Conservation (phyloP, 2,888 invertebrate genomes). For the Trileptium ribeirensis region DNA sequence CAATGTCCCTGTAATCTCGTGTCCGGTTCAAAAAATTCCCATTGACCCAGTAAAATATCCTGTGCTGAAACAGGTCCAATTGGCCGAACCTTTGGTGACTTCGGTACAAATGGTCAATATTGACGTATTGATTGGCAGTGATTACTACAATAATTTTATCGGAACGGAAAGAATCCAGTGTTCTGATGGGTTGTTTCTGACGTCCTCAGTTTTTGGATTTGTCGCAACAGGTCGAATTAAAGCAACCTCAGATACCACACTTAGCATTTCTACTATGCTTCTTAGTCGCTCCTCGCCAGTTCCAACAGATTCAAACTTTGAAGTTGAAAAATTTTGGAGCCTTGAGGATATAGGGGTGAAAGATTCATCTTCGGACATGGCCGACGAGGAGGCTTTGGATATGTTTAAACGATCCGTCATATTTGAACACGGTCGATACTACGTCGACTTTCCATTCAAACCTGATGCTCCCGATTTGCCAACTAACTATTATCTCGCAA, state of each 20-base stretch:
- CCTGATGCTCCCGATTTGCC: neutral
- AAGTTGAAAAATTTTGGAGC: no score
- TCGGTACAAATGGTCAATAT: neutral
- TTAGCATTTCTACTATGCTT: neutral
- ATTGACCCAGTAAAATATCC: neutral
- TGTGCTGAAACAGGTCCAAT: neutral
- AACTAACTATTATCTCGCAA: neutral
- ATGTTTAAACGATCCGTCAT: neutral
- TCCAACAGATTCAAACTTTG: no score
- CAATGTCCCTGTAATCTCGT: neutral
- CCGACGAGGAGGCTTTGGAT: conserved; percentile 7
- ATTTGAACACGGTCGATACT: neutral
- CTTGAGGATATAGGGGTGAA: conserved; percentile 20
- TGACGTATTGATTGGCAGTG: neutral
- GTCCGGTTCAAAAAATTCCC: no score
- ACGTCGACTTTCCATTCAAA: neutral
- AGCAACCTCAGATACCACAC: neutral
- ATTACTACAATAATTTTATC: conserved; percentile 5
- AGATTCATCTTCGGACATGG: neutral
- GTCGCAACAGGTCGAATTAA: neutral
- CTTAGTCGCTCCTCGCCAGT: neutral
- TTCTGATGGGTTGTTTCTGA: neutral
- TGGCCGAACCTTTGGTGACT: neutral
- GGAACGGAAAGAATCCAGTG: no score
- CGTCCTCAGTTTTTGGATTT: neutral